Evolutionary conservation across 2,797 vertebrate species (phyloP).

Genomic region (Phrynocephalus vlangalii): DNA sequence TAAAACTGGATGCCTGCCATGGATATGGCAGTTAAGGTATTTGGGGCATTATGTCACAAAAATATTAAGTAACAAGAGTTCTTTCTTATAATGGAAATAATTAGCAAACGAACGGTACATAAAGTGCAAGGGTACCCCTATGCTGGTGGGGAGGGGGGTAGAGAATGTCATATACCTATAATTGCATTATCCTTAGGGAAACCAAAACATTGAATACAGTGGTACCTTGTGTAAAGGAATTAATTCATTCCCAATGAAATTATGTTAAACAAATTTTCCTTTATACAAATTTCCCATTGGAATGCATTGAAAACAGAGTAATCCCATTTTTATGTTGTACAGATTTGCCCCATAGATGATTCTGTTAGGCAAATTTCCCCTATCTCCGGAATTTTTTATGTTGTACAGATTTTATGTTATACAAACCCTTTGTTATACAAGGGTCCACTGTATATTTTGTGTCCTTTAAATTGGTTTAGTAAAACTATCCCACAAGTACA

Average conservation of each 20-base stretch:
- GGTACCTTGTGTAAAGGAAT: too few species aligned
- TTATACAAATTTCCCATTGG: too few species aligned
- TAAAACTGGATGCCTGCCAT: slow-evolving; percentile 10
- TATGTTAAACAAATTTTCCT: too few species aligned
- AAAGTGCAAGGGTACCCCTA: background rate
- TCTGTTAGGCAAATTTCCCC: too few species aligned
- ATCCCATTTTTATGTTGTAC: too few species aligned
- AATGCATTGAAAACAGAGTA: too few species aligned
- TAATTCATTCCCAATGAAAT: too few species aligned
- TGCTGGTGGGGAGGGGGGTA: background rate
- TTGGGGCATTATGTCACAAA: background rate
- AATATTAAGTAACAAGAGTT: background rate
- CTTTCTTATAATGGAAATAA: background rate
- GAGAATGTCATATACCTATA: background rate
- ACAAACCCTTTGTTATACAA: too few species aligned
- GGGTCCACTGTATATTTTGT: background rate
- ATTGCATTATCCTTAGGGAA: background rate
- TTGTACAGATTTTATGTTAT: too few species aligned
- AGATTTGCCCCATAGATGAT: too few species aligned
- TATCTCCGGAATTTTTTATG: too few species aligned
- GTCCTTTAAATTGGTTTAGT: background rate
- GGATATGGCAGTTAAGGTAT: background rate
- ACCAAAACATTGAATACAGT: background rate
- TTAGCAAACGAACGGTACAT: background rate
- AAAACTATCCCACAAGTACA: background rate